Evolutionary conservation across 2,888 invertebrate genomes (phyloP).

Genomic region (Nomada flava): DNA sequence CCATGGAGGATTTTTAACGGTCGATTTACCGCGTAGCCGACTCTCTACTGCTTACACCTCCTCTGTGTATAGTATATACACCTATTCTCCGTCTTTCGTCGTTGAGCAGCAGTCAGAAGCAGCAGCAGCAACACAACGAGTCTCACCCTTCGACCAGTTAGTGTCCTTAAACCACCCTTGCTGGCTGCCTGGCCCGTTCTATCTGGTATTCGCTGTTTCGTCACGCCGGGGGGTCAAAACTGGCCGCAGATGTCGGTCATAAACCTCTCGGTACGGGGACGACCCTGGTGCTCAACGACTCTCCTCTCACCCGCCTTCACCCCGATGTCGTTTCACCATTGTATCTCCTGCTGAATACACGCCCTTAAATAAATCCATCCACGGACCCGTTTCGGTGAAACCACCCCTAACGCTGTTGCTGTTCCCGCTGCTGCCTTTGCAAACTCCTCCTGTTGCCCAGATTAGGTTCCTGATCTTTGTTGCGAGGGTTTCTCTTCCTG

Average conservation of each 20-base stretch:
- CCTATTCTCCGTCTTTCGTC: conserved; percentile 19
- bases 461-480: conserved; percentile 65
- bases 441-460: conserved; percentile 53
- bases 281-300: conserved; percentile 60
- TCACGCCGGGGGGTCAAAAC: conserved; percentile 82
- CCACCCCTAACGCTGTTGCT: conserved; percentile 62
- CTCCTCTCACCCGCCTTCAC: conserved; percentile 38
- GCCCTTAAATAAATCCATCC: conserved; percentile 82
- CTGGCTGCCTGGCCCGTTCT: conserved; percentile 50
- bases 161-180: conserved; percentile 74
- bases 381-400: conserved; percentile 56
- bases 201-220: conserved; percentile 77
- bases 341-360: conserved; percentile 80
- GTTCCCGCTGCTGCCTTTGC: conserved; percentile 44
- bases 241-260: conserved; percentile 83
- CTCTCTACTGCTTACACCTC: conserved; percentile 37
- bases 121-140: conserved; percentile 45
- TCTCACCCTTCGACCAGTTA: conserved; percentile 74
- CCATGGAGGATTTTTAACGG: conserved; percentile 81
- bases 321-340: conserved; percentile 72
- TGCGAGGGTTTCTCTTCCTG: conserved; percentile 42
- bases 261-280: conserved; percentile 72
- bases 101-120: conserved; percentile 38
- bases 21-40: conserved; percentile 80
- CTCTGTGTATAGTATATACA: not conserved